A percentile compares a stretch with the other conserved stretches of the same genome.
Evolutionary conservation across 1,140 invertebrate genomes (phyloP).

Genomic region (Temnothorax curvispinosus): DNA sequence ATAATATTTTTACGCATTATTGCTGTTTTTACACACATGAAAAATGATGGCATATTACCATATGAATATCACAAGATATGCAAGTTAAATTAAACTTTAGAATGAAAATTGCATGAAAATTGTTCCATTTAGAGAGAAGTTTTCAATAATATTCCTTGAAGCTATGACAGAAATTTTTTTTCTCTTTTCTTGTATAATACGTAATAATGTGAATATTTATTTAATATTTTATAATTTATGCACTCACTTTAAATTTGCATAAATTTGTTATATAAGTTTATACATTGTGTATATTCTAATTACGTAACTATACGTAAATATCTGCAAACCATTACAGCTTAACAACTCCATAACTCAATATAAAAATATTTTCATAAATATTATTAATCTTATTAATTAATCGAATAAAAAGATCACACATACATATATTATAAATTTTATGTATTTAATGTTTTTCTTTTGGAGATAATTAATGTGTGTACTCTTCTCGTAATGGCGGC

Average conservation of each 20-base stretch:
- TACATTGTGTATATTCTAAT: not conserved
- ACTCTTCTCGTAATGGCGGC: slow-evolving; percentile 3
- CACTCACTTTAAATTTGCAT: not conserved
- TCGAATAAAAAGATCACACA: not conserved
- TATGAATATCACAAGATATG: not conserved
- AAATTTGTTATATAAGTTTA: not conserved
- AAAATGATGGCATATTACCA: not conserved
- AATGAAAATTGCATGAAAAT: not conserved
- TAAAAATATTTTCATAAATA: not conserved
- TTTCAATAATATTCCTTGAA: not conserved
- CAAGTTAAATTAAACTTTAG: not conserved
- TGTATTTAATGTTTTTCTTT: not conserved
- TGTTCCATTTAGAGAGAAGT: not conserved
- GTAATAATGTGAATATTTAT: not conserved
- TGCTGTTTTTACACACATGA: not conserved
- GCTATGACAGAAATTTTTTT: not conserved
- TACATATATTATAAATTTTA: not conserved
- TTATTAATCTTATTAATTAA: not conserved
- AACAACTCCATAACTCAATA: not conserved
- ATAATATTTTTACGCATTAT: not conserved
- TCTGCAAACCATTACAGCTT: not conserved
- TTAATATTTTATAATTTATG: not conserved
- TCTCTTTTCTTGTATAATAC: not conserved
- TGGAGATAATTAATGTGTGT: not conserved
- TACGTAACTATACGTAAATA: not conserved